Base-by-base conservation (phyloP, 2,888 invertebrate genomes). In the Hemistola chrysoprasaria region DNA sequence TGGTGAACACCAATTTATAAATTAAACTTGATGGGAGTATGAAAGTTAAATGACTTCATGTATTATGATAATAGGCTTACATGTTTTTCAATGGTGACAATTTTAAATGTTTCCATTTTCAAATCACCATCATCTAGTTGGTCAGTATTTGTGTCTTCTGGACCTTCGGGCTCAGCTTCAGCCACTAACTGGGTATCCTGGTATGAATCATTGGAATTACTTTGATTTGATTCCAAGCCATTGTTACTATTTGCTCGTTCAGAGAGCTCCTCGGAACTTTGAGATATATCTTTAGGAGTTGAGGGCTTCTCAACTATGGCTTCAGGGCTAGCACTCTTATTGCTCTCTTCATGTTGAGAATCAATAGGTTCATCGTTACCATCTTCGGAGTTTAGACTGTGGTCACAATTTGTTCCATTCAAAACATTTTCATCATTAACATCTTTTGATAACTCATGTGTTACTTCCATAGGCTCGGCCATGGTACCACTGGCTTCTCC, bases 381-480 rank as follows among this genome's bases (percentile, higher is more conserved):
- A 9, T 9, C 11, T 6, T 22, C 8, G 11, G 23, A 8, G 3
- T 26, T 6, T 22, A 26, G 30, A 11, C 53, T 52, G 20, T 27
- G 32, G 38, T 33, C 20, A 31, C 24, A 28, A 11, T 7, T 25
- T 6, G 8, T 26, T 4, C 30, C 30, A 20, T 34, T 34, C 6
- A 1, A 10, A 1, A 22, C 2, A 22, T 3, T 16, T 21, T 27
- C 26, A 16, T 24, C 3, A 6, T 9, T 32, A 8, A 10, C 11
- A 16, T 30, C 23, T 7, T 23, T 34, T 32, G 61, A 3, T 16
- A 16, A 53, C 36, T 40, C 53, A 46, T 68, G 11, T 21, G 52
- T 43, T 63, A 58, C 40, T 73, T 75, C 62, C 65, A 8, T 69
- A 32, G 71, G 64, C 52, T 82, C 79, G 50, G 79, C 81, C 78